Evolutionary conservation across 2,113 vertebrate genomes (phyloP).

Genomic region (Echinops telfairi): DNA sequence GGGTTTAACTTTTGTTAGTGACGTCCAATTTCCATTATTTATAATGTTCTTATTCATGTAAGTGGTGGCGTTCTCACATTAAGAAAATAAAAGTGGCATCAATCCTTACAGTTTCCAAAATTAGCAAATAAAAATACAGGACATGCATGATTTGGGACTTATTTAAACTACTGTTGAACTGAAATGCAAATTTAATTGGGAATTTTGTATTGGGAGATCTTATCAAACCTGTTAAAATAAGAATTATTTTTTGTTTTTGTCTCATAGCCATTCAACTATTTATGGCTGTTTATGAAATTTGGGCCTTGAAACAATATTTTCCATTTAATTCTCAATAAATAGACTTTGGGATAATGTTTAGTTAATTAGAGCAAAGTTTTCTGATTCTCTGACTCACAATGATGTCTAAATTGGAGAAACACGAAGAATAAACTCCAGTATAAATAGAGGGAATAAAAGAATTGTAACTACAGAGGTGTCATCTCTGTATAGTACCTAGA

Average conservation of each 20-base stretch:
- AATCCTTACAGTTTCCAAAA: neutral
- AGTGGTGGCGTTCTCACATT: constrained; percentile 26
- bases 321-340: constrained; percentile 29
- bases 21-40: constrained; percentile 32
- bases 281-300: constrained; percentile 2
- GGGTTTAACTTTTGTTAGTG: constrained; percentile 49
- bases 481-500: neutral
- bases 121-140: constrained; percentile 36
- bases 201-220: neutral
- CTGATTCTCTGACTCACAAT: constrained; percentile 1
- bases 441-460: neutral
- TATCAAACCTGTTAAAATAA: constrained; percentile 12
- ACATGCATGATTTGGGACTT: neutral
- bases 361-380: constrained; percentile 53
- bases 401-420: neutral
- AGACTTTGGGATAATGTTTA: neutral
- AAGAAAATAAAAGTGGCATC: neutral
- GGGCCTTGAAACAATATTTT: neutral
- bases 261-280: neutral
- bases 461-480: neutral
- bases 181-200: constrained; percentile 57
- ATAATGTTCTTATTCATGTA: constrained; percentile 23
- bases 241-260: constrained; percentile 43
- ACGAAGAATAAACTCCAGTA: neutral
- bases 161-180: constrained; percentile 6